Base-by-base conservation (phyloP, 2,797 vertebrate species). In the Lepilemur ruficaudatus region DNA sequence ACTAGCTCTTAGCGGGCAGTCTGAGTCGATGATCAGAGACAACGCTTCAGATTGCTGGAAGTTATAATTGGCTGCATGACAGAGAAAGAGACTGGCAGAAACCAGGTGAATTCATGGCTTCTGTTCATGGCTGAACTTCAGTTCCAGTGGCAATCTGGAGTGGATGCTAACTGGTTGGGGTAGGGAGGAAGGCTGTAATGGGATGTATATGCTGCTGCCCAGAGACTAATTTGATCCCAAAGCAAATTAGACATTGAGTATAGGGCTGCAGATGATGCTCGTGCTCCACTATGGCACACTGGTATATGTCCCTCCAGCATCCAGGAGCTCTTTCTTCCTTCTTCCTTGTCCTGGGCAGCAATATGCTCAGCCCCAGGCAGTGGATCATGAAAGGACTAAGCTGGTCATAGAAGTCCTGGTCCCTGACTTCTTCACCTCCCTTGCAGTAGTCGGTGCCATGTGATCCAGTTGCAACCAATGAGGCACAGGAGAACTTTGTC, bases 41-140 rank as follows among this genome's bases (percentile, higher is more conserved):
- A 91, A 81, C 30, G 88, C 50, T 84, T 94, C n/a, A 76, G 46
- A 84, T 22, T 50, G 22, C 50, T 50, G 7, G 30, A 80, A 80
- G n/a, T 76, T 92, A 52, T 69, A 81, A 43, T 6, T 78, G 59
- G 57, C 69, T 59, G 11, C 41, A 55, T 9, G 32, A 14, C 25
- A 41, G 67, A 95, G 90, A 61, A 82, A 43, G 76, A 89, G 28
- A 38, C 82, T 73, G 52, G 75, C 46, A 73, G 52, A 72, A 89
- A 82, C n/a, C n/a, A 80, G 79, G 32, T 92, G 52, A 35, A 61
- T 89, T 63, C 41, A 76, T 65, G 46, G 72, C 57, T 91, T 92
- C 72, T 92, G 1, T 72, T 93, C 35, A 28, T 65, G 73, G 57
- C 30, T 97, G 50, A 50, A 70, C 30, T 95, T 94, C 46, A 89